Evolutionary conservation across 2,888 invertebrate species (phyloP), one percentile per base, ranked within the genome.

Genomic region (Apodemia zela): DNA sequence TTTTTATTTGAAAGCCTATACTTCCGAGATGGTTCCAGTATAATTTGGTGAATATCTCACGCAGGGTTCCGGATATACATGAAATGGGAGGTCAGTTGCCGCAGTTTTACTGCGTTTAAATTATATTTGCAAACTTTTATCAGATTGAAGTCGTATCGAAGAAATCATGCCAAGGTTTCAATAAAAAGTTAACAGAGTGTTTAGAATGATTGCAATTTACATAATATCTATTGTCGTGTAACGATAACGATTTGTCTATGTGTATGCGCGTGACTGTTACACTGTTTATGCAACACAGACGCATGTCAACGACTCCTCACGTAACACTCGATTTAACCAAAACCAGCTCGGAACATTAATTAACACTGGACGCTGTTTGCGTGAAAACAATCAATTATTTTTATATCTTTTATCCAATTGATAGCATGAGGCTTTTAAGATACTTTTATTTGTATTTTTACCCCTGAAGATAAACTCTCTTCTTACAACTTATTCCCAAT

Each of bases 231-330:
- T 54, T 54, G 54, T 54, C 25, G 54, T 21, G 54, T 54, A 54
- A 54, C 25, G 54, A 54, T 25, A 25, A 29, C 63, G 45, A 63
- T 63, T 63, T 63, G 63, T 63, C 59, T 33, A 47, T 59, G 38
- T 38, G 59, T 45, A 18, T 54, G 25, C 45, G 57, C 59, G 63
- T 63, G 59, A 63, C 63, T 47, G 10, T 61, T 61, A 60, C 42
- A 42, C 13, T 60, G 51, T 35, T 59, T 59, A 59, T 33, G 38
- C 35, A 63, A 63, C 59, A 49, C 59, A 17, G 21, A 29, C 29
- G 11, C 54, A 54, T 54, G 54, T 54, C 21, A 51, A 51, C 21
- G 51, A 13, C 8, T 18, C 4, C 51, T 51, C 18, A 54, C 54
- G 54, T 54, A 54, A 54, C 15, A 54, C 21, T 13, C 45, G 45